Evolutionary conservation across 1,140 invertebrate genomes (phyloP), one percentile per base, ranked within the genome.

Genomic region (Plectrocnemia conspersa): DNA sequence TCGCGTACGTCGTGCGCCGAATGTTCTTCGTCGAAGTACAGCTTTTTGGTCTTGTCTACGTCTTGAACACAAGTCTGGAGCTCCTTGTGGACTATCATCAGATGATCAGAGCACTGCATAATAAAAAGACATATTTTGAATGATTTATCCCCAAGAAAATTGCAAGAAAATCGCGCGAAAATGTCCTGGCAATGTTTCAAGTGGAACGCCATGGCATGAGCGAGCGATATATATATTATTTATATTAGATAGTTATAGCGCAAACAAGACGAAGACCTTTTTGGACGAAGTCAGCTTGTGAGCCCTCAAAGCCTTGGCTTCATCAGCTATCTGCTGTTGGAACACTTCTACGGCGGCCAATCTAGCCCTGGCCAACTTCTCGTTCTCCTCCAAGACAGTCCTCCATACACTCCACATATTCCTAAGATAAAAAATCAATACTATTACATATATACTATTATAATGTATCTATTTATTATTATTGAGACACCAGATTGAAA

Each of bases 331-430:
- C 70, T 93, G 88, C 68, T 95, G 89, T 67, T 93, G 88, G 69
- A 94, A 94, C 15, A 95, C 86, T 75, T 97, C 92, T 11, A 94
- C 88, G 4, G 93, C 93, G 0, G 92, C 90, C 16, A 97, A 74
- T 23, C 92, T 78, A 3, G 91, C 90, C 58, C 91, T 84, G 1
- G 91, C 91, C 61, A 96, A 72, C 66, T 93, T 93, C 66, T 97
- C 93, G 66, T 94, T 94, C 72, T 97, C 93, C 69, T 97, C 93
- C 56, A 97, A 74, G 0, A 97, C 88, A 0, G 89, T 91, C 59
- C 90, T 80, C 94, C 94, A 97, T 11, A 97, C 91, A 62, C 88
- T 92, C 86, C 91, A 93, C 81, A 96, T 93, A 65, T 96, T 96
- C 88, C 93, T 97, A 64, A 10, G 75, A 16, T 7, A 42, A 19